These are phyloP conservation scores for Bhutanitis thaidina DNA, from an alignment of 2,888 invertebrate species.

Conservation along the genomic window DNA sequence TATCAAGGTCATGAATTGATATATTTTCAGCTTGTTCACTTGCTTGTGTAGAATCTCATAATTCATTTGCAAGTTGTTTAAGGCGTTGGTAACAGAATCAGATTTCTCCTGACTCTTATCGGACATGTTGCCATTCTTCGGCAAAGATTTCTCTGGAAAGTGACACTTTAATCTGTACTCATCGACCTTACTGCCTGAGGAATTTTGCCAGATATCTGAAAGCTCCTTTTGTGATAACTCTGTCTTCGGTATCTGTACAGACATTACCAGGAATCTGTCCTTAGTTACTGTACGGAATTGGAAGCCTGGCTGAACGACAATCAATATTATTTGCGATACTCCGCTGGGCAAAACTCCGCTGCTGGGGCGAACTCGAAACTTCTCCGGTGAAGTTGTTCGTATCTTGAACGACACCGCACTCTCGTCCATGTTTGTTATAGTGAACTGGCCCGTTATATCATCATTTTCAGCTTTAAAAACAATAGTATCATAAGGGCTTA, in stretches of 20 bases:
- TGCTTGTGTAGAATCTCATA: conserved; percentile 51
- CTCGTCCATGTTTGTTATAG: conserved; percentile 84
- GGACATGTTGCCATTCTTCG: conserved; percentile 49
- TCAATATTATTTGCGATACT: conserved; percentile 82
- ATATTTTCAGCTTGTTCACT: conserved; percentile 49
- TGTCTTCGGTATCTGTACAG: conserved; percentile 82
- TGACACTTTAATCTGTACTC: conserved; percentile 87
- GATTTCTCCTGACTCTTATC: conserved; percentile 81
- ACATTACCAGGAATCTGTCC: conserved; percentile 95
- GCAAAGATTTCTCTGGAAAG: conserved; percentile 67
- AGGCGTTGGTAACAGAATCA: conserved; percentile 87
- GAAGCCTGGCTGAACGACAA: conserved; percentile 88
- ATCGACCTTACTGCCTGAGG: conserved; percentile 81
- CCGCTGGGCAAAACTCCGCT: conserved; percentile 86
- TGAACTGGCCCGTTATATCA: conserved; percentile 84
- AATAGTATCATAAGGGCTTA: conserved; percentile 85
- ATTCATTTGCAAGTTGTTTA: conserved; percentile 55
- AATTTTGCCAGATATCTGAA: conserved; percentile 86
- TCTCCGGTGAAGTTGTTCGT: conserved; percentile 97
- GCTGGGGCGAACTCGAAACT: conserved; percentile 95
- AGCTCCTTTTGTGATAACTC: conserved; percentile 82
- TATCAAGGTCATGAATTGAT: conserved; percentile 53
- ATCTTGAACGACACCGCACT: conserved; percentile 83
- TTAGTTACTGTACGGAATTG: conserved; percentile 83
- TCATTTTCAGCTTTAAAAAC: conserved; percentile 83